phyloP scores from a whole-genome alignment of 2,113 vertebrate species.

The Empidonax alnorum region DNA sequence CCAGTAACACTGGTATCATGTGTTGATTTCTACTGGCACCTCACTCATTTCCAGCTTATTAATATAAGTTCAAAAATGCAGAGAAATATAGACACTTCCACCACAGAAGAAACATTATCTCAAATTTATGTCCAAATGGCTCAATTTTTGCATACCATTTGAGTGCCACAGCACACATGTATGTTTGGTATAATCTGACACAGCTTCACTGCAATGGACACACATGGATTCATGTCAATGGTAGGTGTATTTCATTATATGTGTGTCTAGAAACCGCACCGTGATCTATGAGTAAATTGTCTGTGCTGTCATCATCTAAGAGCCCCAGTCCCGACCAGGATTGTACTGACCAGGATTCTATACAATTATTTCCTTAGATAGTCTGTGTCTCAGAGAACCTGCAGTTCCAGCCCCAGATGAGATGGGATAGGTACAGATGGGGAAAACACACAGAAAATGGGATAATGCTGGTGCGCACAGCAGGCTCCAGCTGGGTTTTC shows the following conservation, averaged over 20 bases:
- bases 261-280: neutral
- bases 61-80: neutral
- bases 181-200: neutral
- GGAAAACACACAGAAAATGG: neutral
- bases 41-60: neutral
- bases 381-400: neutral
- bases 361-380: neutral
- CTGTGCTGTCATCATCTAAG: neutral
- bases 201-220: neutral
- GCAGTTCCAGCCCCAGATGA: neutral
- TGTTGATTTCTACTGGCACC: neutral
- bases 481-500: neutral
- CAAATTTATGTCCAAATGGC: neutral
- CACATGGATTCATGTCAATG: neutral
- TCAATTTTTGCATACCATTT: neutral
- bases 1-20: neutral
- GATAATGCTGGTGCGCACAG: neutral
- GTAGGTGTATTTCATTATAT: neutral
- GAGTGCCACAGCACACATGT: neutral
- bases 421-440: neutral
- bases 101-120: neutral
- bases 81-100: neutral
- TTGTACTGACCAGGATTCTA: neutral
- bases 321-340: neutral
- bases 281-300: neutral